Percentiles rank a stretch among this genome's conserved stretches.
phyloP scores from a whole-genome alignment of 92 coral and sea anemone species.

The Epizoanthus fatuus region DNA sequence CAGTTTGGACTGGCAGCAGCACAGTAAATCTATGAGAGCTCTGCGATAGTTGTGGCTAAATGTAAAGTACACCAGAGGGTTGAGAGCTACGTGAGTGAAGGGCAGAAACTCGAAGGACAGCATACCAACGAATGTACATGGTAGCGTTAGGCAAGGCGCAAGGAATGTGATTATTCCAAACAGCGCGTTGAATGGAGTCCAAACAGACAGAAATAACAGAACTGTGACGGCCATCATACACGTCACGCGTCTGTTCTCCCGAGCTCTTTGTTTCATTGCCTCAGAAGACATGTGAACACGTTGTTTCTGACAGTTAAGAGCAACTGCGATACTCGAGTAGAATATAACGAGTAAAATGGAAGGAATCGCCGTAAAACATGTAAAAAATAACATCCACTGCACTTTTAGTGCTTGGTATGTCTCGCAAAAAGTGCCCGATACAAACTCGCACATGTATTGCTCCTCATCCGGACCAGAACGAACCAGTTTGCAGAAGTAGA shows the following conservation, averaged over 20 bases:
- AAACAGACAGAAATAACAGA: background rate
- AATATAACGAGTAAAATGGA: background rate
- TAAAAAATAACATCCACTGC: slow-evolving; percentile 14
- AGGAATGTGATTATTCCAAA: background rate
- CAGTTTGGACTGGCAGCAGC: background rate
- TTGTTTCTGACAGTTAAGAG: background rate
- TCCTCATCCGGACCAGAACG: background rate
- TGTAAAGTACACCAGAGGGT: slow-evolving; percentile 4
- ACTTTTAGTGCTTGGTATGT: slow-evolving; percentile 6
- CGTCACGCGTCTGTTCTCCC: slow-evolving; percentile 13
- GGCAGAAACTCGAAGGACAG: slow-evolving; percentile 20
- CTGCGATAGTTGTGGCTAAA: slow-evolving; percentile 11
- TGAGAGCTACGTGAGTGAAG: slow-evolving; percentile 16
- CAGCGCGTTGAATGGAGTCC: slow-evolving; percentile 7
- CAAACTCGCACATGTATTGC: slow-evolving; percentile 7
- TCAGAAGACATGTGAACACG: background rate
- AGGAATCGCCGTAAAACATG: slow-evolving; percentile 16
- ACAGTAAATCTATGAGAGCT: background rate
- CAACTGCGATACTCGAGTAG: slow-evolving; percentile 11
- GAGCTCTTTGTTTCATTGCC: background rate
- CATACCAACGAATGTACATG: background rate
- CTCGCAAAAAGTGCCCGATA: background rate
- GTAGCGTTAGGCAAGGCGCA: background rate
- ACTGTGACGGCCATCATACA: slow-evolving; percentile 18
- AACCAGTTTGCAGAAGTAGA: slow-evolving; percentile 11